Percentiles rank a stretch among this genome's conserved stretches.
Evolutionary conservation across 2,888 invertebrate genomes (phyloP).

Genomic region (Aporophyla nigra): DNA sequence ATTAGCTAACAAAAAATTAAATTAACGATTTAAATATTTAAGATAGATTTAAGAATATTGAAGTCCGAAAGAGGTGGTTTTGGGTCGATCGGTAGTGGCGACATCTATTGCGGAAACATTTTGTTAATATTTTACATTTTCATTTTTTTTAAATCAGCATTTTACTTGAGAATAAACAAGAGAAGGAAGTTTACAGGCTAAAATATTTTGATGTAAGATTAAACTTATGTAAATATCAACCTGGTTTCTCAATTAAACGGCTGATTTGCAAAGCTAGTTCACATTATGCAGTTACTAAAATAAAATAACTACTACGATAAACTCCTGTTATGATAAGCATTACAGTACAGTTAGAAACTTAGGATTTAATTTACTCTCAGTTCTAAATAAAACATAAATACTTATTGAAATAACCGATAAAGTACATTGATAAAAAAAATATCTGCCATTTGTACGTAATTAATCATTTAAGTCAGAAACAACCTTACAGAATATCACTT

Average conservation of each 20-base stretch:
- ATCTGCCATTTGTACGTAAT: background rate
- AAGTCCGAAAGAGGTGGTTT: conserved; percentile 60
- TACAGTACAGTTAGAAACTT: conserved; percentile 56
- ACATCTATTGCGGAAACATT: conserved; percentile 64
- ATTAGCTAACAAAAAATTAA: conserved; percentile 72
- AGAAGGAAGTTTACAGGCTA: background rate
- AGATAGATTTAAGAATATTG: conserved; percentile 67
- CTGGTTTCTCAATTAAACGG: conserved; percentile 32
- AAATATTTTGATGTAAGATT: conserved; percentile 20
- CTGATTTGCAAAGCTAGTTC: conserved; percentile 37
- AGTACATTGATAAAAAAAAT: conserved; percentile 10
- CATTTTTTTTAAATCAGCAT: conserved; percentile 9
- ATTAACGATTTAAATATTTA: conserved; percentile 68
- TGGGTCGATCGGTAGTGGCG: conserved; percentile 63
- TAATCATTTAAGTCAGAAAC: background rate
- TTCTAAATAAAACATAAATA: conserved; percentile 16
- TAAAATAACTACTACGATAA: conserved; percentile 25
- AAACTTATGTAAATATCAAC: background rate
- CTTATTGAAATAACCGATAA: conserved; percentile 25
- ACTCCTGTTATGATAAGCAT: conserved; percentile 36
- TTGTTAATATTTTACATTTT: conserved; percentile 48
- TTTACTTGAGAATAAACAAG: conserved; percentile 26
- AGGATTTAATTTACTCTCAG: conserved; percentile 15
- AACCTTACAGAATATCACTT: background rate
- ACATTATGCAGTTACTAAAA: conserved; percentile 46